Base-by-base conservation (phyloP, 35 echinoderm and acorn worm genomes). In the Acanthaster planci region DNA sequence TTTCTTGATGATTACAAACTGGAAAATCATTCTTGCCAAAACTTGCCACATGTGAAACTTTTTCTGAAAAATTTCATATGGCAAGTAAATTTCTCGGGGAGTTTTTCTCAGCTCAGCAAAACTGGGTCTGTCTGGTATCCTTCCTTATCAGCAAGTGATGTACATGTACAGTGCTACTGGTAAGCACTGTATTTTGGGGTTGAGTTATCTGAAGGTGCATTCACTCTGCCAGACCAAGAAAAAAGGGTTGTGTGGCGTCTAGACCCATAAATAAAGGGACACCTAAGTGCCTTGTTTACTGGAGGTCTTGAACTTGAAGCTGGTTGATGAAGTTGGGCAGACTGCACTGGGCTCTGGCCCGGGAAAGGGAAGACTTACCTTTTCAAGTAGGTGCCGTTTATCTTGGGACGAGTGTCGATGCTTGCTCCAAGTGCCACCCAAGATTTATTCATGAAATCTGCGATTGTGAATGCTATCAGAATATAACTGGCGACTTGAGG, bases 251-350 rank as follows among this genome's bases (percentile, higher is more conserved):
- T 21, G 14, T 21, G 64, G 18, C 64, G 64, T 72, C 64, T 72
- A 72, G 64, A 72, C 19, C 64, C 34, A 72, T 72, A 72, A 72
- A 72, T 72, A 72, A 31, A 72, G 64, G 5, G 0, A 29, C 0
- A 23, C 29, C 64, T 35, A 72, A 72, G 64, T 72, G 64, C 64
- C 29, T 0, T 72, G 64, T 72, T 72, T 72, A 72, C 64, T 27
- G 64, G n/a, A 35, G 64, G 34, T 35, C 64, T 72, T 72, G 64
- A 72, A 31, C 64, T 72, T 72, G 64, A 72, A 31, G 34, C 30
- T 72, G 64, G 19, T 27, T 72, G 64, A 35, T 72, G 64, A 26
- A 72, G 0, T 3, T 6, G 60, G 23, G 27, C 22, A 68, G 60
- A 6, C 60, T 7, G 4, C n/a, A n/a, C n/a, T n/a, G n/a, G n/a